Base-by-base conservation (phyloP, 2,888 invertebrate genomes). In the Drosophila ezoana region DNA sequence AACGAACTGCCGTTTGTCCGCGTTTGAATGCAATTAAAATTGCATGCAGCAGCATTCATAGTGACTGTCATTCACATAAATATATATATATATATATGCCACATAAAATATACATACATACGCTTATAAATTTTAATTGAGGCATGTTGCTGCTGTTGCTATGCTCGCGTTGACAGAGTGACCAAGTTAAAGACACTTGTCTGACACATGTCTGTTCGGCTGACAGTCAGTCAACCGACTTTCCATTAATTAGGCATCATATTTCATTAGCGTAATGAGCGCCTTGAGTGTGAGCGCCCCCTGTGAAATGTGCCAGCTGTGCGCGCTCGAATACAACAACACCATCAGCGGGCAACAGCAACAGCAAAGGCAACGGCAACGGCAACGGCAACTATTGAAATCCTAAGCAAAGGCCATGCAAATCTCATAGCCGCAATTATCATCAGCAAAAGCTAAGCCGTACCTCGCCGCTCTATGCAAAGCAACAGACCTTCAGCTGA, bases 231-330 rank as follows among this genome's bases (percentile, higher is more conserved):
- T 38, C 73, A 72, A 81, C 37, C 81, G 85, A 84, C 82, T 83
- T 89, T 82, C 89, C 83, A 83, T 83, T 89, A 83, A 83, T 83
- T 83, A 83, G 83, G 83, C 83, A 86, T 86, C 79, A 83, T 83
- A 83, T 79, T 83, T 82, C 82, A 82, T 82, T 82, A 82, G 86
- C 66, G 56, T 89, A 89, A 83, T 87, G 89, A 87, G 89, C 41
- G 73, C 59, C 51, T 69, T 62, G 63, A 68, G 54, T 53, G 47
- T 28, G 28, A 28, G 68, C 60, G 60, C 53, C 58, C n/a, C 59
- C 54, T 81, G 85, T 70, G 85, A 83, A 89, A 87, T 85, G 80
- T 76, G 79, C 74, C 89, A 84, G 70, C 69, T 72, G 80, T 59
- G 69, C 67, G 59, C 41, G 18, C 28, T n/a, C 14, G 32, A 32